Percentiles rank a stretch among this genome's conserved stretches.
These are phyloP conservation scores for Nothocercus nigrocapillus DNA, from an alignment of 2,113 vertebrate genomes.

Conservation along the genomic window DNA sequence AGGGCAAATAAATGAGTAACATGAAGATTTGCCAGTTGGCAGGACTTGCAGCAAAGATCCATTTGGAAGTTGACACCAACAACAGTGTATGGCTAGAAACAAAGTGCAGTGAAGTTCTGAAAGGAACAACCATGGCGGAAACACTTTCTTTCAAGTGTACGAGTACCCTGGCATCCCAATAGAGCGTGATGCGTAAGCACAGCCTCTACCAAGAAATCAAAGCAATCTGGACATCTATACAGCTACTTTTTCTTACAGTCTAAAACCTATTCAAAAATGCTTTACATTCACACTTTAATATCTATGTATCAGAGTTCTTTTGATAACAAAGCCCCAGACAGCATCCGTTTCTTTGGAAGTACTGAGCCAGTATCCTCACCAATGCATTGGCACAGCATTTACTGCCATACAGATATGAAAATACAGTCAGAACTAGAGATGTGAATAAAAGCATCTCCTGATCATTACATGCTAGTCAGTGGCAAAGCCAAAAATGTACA, in stretches of 20 bases:
- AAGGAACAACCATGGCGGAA: background rate
- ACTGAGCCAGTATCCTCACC: background rate
- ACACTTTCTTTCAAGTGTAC: no score
- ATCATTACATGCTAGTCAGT: background rate
- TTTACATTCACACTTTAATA: background rate
- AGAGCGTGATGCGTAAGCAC: rapidly evolving
- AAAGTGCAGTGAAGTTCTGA: background rate
- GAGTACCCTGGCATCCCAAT: background rate
- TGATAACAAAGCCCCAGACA: background rate
- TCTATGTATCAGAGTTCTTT: background rate
- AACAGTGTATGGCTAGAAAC: background rate
- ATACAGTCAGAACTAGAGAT: background rate
- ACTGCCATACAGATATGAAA: background rate
- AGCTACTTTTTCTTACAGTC: background rate
- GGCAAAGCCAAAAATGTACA: rapidly evolving
- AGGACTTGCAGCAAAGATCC: background rate
- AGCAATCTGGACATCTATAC: background rate
- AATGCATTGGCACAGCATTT: background rate
- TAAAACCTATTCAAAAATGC: background rate
- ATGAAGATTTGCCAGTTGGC: background rate
- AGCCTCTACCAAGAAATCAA: background rate
- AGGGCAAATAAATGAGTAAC: background rate
- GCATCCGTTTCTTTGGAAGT: background rate
- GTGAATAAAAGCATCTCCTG: background rate
- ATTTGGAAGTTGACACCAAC: background rate